Conservation (phyloP, 2,797 vertebrate species). For the Phoxinus dragarum region DNA sequence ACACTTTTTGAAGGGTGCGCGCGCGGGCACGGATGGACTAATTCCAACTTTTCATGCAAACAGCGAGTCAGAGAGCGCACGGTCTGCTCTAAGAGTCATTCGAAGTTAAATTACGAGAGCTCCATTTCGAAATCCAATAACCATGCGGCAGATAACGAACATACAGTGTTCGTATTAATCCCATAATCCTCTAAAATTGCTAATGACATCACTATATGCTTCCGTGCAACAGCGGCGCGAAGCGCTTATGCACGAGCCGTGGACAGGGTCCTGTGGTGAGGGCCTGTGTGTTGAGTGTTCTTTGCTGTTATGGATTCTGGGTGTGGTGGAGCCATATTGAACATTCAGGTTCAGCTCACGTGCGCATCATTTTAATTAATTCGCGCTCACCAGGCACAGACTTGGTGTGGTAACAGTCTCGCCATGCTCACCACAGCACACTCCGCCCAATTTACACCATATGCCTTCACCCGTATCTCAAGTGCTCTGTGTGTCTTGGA, state of each 20-base stretch:
- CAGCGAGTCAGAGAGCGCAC: neutral
- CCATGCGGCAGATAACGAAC: slow-evolving; percentile 52
- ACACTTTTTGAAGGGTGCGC: slow-evolving; percentile 44
- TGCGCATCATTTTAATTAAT: slow-evolving; percentile 49
- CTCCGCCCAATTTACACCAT: slow-evolving; percentile 55
- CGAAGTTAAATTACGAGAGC: slow-evolving; percentile 59
- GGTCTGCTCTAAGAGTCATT: slow-evolving; percentile 49
- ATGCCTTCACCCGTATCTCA: slow-evolving; percentile 43
- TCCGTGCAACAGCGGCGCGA: slow-evolving; percentile 5
- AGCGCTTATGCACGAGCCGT: neutral
- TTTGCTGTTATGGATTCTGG: slow-evolving; percentile 19
- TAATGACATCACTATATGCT: slow-evolving; percentile 61
- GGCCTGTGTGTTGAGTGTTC: neutral
- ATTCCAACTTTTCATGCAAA: slow-evolving; percentile 36
- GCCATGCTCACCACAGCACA: slow-evolving; percentile 14
- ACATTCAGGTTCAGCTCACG: slow-evolving; percentile 33
- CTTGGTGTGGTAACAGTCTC: slow-evolving; percentile 33
- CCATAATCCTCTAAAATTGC: slow-evolving; percentile 64
- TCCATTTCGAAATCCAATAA: slow-evolving; percentile 63
- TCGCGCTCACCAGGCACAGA: slow-evolving; percentile 28
- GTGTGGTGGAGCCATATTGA: slow-evolving; percentile 25
- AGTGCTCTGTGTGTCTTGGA: slow-evolving; percentile 41
- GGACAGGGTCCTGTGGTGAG: neutral
- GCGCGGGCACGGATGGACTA: slow-evolving; percentile 4
- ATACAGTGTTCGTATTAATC: slow-evolving; percentile 56